Evolutionary conservation across 2,113 vertebrate species (phyloP).

Genomic region (Phylloscopus whistleri): DNA sequence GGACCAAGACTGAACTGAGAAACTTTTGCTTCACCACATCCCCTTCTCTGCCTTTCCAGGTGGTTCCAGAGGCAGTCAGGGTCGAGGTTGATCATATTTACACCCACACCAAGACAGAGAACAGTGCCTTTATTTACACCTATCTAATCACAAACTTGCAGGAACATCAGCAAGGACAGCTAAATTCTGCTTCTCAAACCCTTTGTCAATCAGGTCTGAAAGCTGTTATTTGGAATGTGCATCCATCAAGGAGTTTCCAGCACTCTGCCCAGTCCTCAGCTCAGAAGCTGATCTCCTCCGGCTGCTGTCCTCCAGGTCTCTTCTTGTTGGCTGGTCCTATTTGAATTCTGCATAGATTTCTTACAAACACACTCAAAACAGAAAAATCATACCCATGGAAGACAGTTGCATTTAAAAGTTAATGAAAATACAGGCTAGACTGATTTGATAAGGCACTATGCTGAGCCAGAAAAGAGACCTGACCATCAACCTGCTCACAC

Average conservation of each 20-base stretch:
- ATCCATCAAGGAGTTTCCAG: neutral
- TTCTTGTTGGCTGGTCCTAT: neutral
- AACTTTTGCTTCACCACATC: neutral
- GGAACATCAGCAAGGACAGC: neutral
- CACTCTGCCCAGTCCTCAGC: neutral
- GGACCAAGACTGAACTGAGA: neutral
- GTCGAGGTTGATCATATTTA: rapidly evolving
- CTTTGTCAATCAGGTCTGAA: neutral
- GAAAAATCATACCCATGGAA: neutral
- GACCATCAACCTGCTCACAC: neutral
- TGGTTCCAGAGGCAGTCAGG: neutral
- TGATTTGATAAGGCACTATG: neutral
- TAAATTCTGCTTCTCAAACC: neutral
- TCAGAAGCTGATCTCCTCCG: neutral
- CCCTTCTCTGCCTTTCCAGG: rapidly evolving
- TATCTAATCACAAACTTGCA: neutral
- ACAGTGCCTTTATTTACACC: neutral
- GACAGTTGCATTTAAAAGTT: neutral
- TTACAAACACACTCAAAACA: neutral
- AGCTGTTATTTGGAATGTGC: neutral
- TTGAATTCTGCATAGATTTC: neutral
- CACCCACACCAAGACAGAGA: neutral
- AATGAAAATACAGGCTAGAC: neutral
- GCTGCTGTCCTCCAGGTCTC: neutral
- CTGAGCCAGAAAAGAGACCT: neutral